Base-by-base conservation (phyloP, 2,113 vertebrate species). In the Heterochromis multidens region DNA sequence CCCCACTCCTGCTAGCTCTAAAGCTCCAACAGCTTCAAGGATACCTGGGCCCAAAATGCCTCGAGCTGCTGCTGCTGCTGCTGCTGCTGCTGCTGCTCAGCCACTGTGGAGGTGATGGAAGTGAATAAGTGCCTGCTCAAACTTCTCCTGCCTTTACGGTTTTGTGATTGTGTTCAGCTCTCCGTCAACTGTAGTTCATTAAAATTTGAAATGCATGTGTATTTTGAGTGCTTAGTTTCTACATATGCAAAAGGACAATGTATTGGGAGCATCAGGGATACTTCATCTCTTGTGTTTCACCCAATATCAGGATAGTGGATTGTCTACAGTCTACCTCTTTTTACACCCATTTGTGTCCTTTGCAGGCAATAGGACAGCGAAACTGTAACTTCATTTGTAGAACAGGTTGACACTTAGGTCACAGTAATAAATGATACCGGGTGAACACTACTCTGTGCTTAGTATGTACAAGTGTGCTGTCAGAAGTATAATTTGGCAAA, bases 81-180 rank as follows among this genome's bases (percentile, higher is more conserved):
- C 63, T 9, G 27, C 40, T 27, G 3, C 43, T 52, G 16, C 43
- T 72, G 25, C 92, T 46, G 14, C 92, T 56, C 94, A 92, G 70
- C 94, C 95, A 23, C 83, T 93, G 78, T 97, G 96, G 96, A 95
- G 80, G 86, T 97, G 91, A 96, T 84, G 29, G 19, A 77, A 54
- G 49, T n/a, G 31, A 46, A 59, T 12, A 25, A 49, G 70, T 74
- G 54, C 29, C 49, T 65, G 16, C 52, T 33, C 25, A 81, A 19
- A 67, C 35, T 17, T 82, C 8, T 40, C 21, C 33, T 81, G 21
- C n/a, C 21, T 62, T 81, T 49, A 40, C 78, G n/a, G 25, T 81
- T 87, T 43, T 80, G 23, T 52, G 58, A 46, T 54, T 0, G 25
- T 60, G 35, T 70, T 49, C 9, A 79, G 58, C 81, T 90, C 46